These are phyloP conservation scores for Scaptomyza parva DNA, from an alignment of 2,888 invertebrate species.

Conservation along the genomic window DNA sequence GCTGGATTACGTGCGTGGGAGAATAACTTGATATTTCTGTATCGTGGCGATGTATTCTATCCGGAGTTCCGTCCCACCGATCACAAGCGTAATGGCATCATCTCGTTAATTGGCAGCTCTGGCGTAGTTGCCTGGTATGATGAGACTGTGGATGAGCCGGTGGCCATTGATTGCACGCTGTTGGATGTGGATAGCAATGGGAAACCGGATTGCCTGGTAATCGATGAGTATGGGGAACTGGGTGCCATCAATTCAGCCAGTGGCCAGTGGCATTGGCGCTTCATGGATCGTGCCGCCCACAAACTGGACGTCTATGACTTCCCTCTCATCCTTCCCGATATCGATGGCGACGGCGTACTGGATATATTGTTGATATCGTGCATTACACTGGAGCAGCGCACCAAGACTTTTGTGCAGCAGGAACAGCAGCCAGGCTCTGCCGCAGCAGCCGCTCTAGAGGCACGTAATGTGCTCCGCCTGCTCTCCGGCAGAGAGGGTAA, in stretches of 20 bases:
- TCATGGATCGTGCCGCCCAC: conserved; percentile 76
- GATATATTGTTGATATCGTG: conserved; percentile 89
- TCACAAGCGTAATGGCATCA: conserved; percentile 87
- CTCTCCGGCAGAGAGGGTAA: conserved; percentile 90
- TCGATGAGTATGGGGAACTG: conserved; percentile 89
- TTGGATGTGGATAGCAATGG: conserved; percentile 91
- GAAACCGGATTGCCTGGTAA: conserved; percentile 90
- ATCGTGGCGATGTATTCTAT: conserved; percentile 89
- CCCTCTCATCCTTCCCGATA: conserved; percentile 89
- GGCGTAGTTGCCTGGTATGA: conserved; percentile 91
- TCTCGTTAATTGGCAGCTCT: conserved; percentile 89
- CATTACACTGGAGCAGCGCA: conserved; percentile 78
- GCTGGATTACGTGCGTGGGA: conserved; percentile 88
- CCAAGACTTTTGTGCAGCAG: conserved; percentile 67
- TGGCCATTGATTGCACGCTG: conserved; percentile 90
- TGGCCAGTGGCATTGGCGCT: conserved; percentile 87
- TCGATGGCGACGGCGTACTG: conserved; percentile 89
- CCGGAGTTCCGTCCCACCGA: conserved; percentile 85
- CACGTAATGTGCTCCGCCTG: conserved; percentile 88
- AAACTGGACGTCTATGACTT: conserved; percentile 88
- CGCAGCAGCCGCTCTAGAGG: conserved; percentile 53
- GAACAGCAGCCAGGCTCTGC: conserved; percentile 47
- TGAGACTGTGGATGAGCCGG: conserved; percentile 88
- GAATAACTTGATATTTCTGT: conserved; percentile 90
- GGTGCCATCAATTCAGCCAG: conserved; percentile 87